Percentiles rank a stretch among this genome's conserved stretches.
Conservation (phyloP, 2,113 vertebrate species). For the Pelodiscus sinensis region DNA sequence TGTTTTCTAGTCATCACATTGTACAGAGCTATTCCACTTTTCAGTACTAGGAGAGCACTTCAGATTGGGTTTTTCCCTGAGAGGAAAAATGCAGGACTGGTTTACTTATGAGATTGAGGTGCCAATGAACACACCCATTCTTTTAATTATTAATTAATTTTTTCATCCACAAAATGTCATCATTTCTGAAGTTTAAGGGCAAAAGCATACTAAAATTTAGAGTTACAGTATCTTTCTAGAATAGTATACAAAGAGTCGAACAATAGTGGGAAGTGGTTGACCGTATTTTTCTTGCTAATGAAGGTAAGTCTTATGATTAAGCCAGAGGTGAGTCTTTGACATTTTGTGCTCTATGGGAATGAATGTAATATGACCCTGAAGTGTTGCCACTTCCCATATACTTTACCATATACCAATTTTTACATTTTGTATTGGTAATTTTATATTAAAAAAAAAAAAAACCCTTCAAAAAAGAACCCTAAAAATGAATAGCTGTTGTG, state of each 20-base stretch:
- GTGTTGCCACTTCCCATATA: constrained; percentile 26
- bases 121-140: constrained; percentile 70
- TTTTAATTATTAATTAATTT: constrained; percentile 36
- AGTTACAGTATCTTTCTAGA: constrained; percentile 30
- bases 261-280: constrained; percentile 25
- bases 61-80: constrained; percentile 16
- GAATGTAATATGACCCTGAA: constrained; percentile 13
- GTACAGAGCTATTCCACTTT: constrained; percentile 59
- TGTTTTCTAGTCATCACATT: constrained; percentile 53
- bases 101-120: constrained; percentile 69
- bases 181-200: constrained; percentile 54
- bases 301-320: constrained; percentile 5
- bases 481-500: constrained; percentile 15
- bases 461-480: background rate
- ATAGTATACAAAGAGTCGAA: constrained; percentile 11
- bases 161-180: constrained; percentile 49
- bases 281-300: constrained; percentile 30
- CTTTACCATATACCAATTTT: constrained; percentile 54
- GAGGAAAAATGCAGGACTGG: constrained; percentile 54
- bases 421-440: constrained; percentile 69
- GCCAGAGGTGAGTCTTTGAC: constrained; percentile 8
- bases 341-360: constrained; percentile 14
- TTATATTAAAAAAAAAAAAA: constrained; percentile 60
- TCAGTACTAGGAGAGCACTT: constrained; percentile 46
- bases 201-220: constrained; percentile 61